Base-by-base conservation (phyloP, 2,113 vertebrate genomes). In the Peucedramus taeniatus region DNA sequence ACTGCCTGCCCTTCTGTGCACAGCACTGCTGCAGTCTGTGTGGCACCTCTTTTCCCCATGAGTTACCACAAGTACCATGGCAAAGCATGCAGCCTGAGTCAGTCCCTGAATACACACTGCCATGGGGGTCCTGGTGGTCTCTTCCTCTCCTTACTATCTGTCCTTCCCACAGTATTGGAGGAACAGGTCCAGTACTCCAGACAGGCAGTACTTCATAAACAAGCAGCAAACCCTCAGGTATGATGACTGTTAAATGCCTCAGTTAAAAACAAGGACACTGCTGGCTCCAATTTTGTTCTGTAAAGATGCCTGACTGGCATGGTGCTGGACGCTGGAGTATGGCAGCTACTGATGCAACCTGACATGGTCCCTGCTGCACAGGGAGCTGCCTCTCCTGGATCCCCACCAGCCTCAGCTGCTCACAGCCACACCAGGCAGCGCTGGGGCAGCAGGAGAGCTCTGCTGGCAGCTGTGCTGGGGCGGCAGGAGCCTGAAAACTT, bases 391-490 rank as follows among this genome's bases (percentile, higher is more conserved):
- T 16, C 68, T 71, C 59, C 77, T 45, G 53, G 60, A 37, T 11
- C n/a, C 28, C 49, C 37, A 51, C 4, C 30, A 42, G 24, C 24
- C 61, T 13, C 4, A 22, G 60, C 27, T 71, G n/a, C 5, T 44
- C 56, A 31, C 70, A 70, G 68, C 24, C 28, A 7, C 37, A 10
- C 20, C 1, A 4, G 30, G 56, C 71, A 78, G 39, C 0, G 1
- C 28, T 4, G 11, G 30, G 23, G 37, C 30, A 82, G 79, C 45
- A 66, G 44, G 11, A 83, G 27, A 65, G 64, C 42, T 28, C 40
- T 65, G 21, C 0, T 33, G 27, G 27, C 47, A 87, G 24, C 37
- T 0, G 3, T 26, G 16, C 35, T 3, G 2, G 4, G 27, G 28
- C 65, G 10, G 39, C 20, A 61, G 51, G 37, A 82, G 26, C 4